phyloP scores from a whole-genome alignment of 2,888 invertebrate genomes.

The Drosophila cognata region DNA sequence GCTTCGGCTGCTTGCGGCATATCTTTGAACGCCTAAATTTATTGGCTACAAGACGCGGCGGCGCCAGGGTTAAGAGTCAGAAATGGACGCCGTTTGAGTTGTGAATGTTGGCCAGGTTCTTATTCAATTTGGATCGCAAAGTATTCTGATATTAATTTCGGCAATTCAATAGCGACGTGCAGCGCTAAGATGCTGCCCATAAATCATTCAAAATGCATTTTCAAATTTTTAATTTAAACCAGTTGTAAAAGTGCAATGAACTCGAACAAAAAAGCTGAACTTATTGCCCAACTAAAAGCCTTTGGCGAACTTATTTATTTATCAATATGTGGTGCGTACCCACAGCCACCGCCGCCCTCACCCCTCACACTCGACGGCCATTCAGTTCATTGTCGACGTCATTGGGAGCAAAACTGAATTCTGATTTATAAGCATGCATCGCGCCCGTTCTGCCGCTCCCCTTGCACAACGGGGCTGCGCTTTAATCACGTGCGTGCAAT shows the following conservation, averaged over 20 bases:
- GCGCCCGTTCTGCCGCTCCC: slow-evolving; percentile 24
- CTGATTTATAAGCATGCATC: slow-evolving; percentile 74
- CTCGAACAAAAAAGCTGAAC: slow-evolving; percentile 35
- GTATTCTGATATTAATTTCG: slow-evolving; percentile 58
- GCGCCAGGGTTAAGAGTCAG: slow-evolving; percentile 77
- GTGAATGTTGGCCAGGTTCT: slow-evolving; percentile 32
- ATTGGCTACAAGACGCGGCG: slow-evolving; percentile 73
- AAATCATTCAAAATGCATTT: slow-evolving; percentile 69
- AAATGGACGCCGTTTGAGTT: slow-evolving; percentile 49
- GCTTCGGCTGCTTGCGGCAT: slow-evolving; percentile 49
- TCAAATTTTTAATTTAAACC: slow-evolving; percentile 78
- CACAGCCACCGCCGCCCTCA: slow-evolving; percentile 12
- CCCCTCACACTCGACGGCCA: slow-evolving; percentile 15
- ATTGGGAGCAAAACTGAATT: slow-evolving; percentile 69
- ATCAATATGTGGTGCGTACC: slow-evolving; percentile 77
- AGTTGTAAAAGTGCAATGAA: slow-evolving; percentile 77
- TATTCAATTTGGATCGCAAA: slow-evolving; percentile 49
- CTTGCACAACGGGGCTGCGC: slow-evolving; percentile 74
- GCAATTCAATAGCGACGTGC: slow-evolving; percentile 45
- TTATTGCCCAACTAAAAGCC: slow-evolving; percentile 62
- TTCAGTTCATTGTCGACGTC: slow-evolving; percentile 72
- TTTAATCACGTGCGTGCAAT: slow-evolving; percentile 79
- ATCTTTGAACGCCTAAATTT: slow-evolving; percentile 74
- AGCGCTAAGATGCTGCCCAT: slow-evolving; percentile 50
- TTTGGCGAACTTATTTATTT: slow-evolving; percentile 79